phyloP scores from a whole-genome alignment of 2,113 vertebrate genomes.

The Microtus montanus region DNA sequence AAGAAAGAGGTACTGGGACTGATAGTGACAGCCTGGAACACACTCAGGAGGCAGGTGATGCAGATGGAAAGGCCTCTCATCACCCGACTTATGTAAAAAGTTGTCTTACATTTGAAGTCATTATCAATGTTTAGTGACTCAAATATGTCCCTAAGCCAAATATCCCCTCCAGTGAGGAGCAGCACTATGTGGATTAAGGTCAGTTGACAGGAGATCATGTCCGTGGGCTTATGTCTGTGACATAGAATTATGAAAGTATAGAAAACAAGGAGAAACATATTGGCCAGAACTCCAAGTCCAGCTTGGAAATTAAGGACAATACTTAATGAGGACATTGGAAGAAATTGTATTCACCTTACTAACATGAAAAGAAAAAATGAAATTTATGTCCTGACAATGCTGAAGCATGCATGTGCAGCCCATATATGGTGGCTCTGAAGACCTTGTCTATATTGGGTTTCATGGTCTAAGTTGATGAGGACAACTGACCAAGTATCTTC shows the following conservation, averaged over 20 bases:
- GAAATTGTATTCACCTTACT: neutral
- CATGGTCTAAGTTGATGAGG: too few species aligned
- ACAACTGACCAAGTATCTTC: too few species aligned
- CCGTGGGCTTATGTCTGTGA: neutral
- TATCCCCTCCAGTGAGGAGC: neutral
- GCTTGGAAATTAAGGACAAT: neutral
- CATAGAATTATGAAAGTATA: neutral
- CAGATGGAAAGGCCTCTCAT: neutral
- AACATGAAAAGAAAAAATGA: neutral
- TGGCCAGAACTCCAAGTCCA: neutral
- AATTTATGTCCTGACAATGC: too few species aligned
- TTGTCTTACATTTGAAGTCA: neutral
- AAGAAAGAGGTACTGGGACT: neutral
- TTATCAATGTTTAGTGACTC: neutral
- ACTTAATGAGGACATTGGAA: neutral
- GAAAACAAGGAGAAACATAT: neutral
- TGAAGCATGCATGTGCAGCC: too few species aligned
- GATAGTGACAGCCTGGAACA: neutral
- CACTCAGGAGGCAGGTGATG: neutral
- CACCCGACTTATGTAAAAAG: neutral
- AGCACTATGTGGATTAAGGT: neutral
- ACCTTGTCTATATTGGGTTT: too few species aligned
- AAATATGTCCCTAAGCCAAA: neutral
- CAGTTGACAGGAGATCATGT: neutral
- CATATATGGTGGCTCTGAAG: too few species aligned